Percentiles rank a stretch among this genome's conserved stretches.
Evolutionary conservation across 2,113 vertebrate species (phyloP).

Genomic region (Peromyscus californicus): DNA sequence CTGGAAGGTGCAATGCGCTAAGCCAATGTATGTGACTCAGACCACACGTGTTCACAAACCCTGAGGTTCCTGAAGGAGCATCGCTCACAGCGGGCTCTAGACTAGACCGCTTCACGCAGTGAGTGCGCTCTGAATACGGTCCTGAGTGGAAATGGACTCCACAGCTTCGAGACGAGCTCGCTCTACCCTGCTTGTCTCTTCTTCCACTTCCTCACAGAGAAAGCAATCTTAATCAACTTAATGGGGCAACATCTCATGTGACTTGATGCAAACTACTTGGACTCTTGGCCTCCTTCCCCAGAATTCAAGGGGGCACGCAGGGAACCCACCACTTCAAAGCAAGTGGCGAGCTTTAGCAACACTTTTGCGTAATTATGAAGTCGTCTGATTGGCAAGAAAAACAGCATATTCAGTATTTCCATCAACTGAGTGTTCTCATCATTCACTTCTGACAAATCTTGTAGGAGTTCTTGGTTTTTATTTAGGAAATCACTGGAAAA

Average conservation of each 20-base stretch:
- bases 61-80: neutral
- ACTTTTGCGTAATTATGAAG: constrained; percentile 94
- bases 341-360: constrained; percentile 95
- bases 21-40: neutral
- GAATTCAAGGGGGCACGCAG: neutral
- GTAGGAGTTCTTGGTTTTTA: constrained; percentile 93
- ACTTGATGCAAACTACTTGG: constrained; percentile 24
- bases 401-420: constrained; percentile 92
- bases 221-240: constrained; percentile 51
- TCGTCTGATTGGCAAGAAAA: constrained; percentile 93
- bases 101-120: constrained; percentile 38
- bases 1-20: neutral
- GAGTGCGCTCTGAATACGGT: neutral
- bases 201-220: constrained; percentile 44
- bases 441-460: constrained; percentile 91
- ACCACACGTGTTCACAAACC: neutral
- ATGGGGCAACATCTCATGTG: neutral
- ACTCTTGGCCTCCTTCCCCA: neutral
- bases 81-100: neutral
- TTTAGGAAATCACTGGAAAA: constrained; percentile 93
- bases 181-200: neutral
- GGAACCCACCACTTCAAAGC: constrained; percentile 95
- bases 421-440: constrained; percentile 90
- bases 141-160: neutral
- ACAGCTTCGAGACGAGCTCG: neutral